Base-by-base conservation (phyloP, 2,888 invertebrate genomes). In the Lottia gigantea region DNA sequence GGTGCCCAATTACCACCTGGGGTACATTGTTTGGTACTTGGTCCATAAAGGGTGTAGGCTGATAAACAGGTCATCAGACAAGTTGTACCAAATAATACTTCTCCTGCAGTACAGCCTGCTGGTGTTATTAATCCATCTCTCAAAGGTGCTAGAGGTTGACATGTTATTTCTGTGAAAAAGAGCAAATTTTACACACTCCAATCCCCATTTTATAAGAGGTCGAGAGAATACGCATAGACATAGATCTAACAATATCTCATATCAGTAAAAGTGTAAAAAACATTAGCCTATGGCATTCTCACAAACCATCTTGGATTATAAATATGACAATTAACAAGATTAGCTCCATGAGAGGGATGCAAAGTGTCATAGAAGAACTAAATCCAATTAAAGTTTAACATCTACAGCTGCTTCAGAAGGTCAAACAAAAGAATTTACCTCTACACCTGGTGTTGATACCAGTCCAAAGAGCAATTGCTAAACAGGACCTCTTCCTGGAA, bases 381-480 rank as follows among this genome's bases (percentile, higher is more conserved):
- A 40, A 8, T 4, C 11, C 40, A 40, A 40, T 2, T 6, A 8
- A 40, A 4, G 11, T 6, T 4, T 8, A 40, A 40, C 40, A 40
- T 40, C 40, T 40, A 40, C 40, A 40, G 6, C 40, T 8, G 40
- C 11, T 40, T 40, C 40, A 40, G 40, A 8, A 8, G 40, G 2
- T 11, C 11, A 40, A 8, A 1, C 40, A 40, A 6, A 40, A 40
- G 1, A 40, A 8, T 11, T 40, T 87, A 92, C 92, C 91, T 90
- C 92, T 92, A 83, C 93, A 93, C 65, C 91, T 90, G 0, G 92
- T 91, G 74, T 91, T 91, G 15, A 93, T 88, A 1, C 93, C 93
- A 80, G 92, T 92, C 93, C 93, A 93, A 82, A 91, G 90, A 0
- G 92, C 91, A 63, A 92, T 88, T 0, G 93, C 92, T 63, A 93